Base-by-base conservation (phyloP, 2,888 invertebrate species). In the Lycia hirtaria region DNA sequence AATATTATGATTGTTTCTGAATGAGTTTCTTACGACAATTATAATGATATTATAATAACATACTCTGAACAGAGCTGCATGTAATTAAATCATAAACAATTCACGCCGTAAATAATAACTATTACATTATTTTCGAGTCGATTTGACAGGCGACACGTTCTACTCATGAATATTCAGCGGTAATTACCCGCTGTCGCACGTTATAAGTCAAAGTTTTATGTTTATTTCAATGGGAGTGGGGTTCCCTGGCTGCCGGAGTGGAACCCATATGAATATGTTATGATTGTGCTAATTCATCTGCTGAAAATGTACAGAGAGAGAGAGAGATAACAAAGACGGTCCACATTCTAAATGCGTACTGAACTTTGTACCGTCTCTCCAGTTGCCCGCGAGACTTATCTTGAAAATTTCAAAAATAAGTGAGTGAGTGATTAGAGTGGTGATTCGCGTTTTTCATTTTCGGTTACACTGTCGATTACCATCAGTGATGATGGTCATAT, bases 151-250 rank as follows among this genome's bases (percentile, higher is more conserved):
- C 30, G 48, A 64, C 64, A 60, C 47, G 58, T 45, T 48, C 32
- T 53, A 24, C 24, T 53, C 61, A 68, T 69, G 59, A 59, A 69
- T 69, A 69, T 69, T 69, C 68, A 69, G 20, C 41, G 51, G 54
- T 68, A 62, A 69, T 69, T 66, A 67, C 37, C 12, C 51, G n/a
- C 26, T 33, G 38, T 59, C 56, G 54, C 61, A 64, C 60, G 45
- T 62, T 54, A 57, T 62, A 59, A 65, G 59, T 64, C 62, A 55
- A 45, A 54, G 55, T 57, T 64, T 62, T 62, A 38, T 20, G 52
- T 49, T 45, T 38, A 32, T 44, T 44, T 48, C 12, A 14, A 28
- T 49, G 20, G 33, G 0, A 44, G 37, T 37, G 33, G 45, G 33
- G 45, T 47, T 47, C 33, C 15, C 14, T 41, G 10, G 7, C 7